Base-by-base conservation (phyloP, 2,797 vertebrate species). In the Lerista edwardsae region DNA sequence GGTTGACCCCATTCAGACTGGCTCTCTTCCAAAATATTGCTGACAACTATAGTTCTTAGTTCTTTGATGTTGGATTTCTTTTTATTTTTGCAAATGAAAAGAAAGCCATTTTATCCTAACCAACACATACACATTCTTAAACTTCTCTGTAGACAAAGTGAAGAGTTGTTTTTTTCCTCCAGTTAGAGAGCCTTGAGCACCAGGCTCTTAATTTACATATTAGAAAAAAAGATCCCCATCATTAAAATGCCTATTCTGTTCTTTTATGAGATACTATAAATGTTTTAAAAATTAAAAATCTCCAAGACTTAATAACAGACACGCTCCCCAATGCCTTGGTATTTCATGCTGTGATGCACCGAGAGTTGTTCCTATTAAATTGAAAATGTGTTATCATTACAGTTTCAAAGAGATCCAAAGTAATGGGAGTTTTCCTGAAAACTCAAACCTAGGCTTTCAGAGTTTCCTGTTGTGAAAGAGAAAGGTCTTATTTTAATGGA, bases 301-400 rank as follows among this genome's bases (percentile, higher is more conserved):
- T 91, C 87, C 83, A 89, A 89, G 77, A 80, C 7, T 25, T 69
- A 80, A 80, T 90, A 91, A 93, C 79, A 93, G 83, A 83, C 93
- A 91, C 75, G 78, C 87, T 91, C 91, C 83, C 92, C 79, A 91
- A 91, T 87, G 85, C 86, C 79, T 92, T 87, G 90, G 89, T 91
- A 86, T 86, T 94, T 91, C 91, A 88, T 85, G 89, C 87, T 72
- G 89, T 90, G 89, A 93, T 88, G 84, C 80, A 84, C 11, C 1
- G 89, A 90, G 90, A 89, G 87, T 91, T 91, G 86, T 83, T 91
- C 91, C 79, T 90, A 91, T 91, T 93, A 93, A 93, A 93, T 90
- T 92, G 90, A 93, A 94, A 93, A 90, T 89, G 84, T 94, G 93
- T 92, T 93, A 93, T 91, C 80, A 88, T 91, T 89, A 91, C 78